Evolutionary conservation across 2,113 vertebrate genomes (phyloP), one percentile per base, ranked within the genome.

Genomic region (Scomber japonicus): DNA sequence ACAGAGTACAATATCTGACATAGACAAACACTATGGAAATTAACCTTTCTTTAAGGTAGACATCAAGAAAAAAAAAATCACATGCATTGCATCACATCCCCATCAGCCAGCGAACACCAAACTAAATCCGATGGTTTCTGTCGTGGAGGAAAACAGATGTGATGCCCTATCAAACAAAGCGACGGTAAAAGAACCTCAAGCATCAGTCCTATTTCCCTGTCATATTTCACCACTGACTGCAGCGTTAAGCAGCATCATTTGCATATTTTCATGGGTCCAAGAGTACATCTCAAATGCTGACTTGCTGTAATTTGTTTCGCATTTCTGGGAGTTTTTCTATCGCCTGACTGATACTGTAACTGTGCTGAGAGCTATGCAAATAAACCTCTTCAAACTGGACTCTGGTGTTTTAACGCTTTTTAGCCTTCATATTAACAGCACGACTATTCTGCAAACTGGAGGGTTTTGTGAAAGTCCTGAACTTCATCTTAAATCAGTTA

Each of bases 51-150:
- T 72, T 19, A 49, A 30, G 17, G 31, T 44, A 68, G 11, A 69
- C 44, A 21, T 45, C 27, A 60, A 60, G 57, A 61, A 80, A 15
- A 76, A 57, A 49, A 60, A 80, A 14, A 76, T 84, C 82, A 85
- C 78, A 82, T 82, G 87, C 66, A 71, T 4, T 11, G 31, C 49
- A 68, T 79, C 67, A 50, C 55, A 71, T 57, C 54, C 53, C 54
- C 78, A 75, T 44, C 67, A 51, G 70, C 15, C 50, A 71, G 50
- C 44, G 45, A 84, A 71, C 73, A 45, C 15, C 44, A 12, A 77
- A 53, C 57, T 3, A 24, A 61, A 66, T 74, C 78, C 71, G 60
- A 64, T 59, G 50, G 53, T 55, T 83, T 68, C 21, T 3, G 67
- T 77, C 62, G 70, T 3, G 0, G 21, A 53, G 5, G 40, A 14